Percentiles rank a stretch among this genome's conserved stretches.
These are phyloP conservation scores for Pseudolycoriella hygida DNA, from an alignment of 2,888 invertebrate species.

Conservation along the genomic window DNA sequence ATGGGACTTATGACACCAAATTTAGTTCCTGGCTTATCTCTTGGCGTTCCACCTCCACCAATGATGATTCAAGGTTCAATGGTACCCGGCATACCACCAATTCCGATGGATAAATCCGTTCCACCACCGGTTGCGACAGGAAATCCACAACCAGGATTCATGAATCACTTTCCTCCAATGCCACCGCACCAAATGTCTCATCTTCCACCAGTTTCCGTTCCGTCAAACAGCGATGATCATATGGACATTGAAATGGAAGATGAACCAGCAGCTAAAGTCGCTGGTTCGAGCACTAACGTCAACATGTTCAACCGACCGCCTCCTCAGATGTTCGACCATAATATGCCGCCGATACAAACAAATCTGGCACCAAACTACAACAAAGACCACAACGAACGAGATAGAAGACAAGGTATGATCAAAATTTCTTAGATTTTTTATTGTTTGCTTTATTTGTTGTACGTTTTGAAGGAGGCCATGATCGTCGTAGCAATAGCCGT, in stretches of 20 bases:
- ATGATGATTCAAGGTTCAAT: slow-evolving; percentile 25
- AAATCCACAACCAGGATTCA: not conserved
- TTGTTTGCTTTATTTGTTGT: no score
- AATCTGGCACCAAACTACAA: slow-evolving; percentile 15
- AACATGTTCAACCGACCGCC: slow-evolving; percentile 30
- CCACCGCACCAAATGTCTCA: slow-evolving; percentile 3
- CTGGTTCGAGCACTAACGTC: slow-evolving; percentile 2
- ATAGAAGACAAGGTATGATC: slow-evolving; percentile 12
- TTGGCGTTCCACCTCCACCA: slow-evolving; percentile 25
- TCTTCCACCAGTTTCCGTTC: slow-evolving; percentile 17
- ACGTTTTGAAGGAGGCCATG: no score
- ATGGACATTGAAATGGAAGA: slow-evolving; percentile 66
- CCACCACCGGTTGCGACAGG: slow-evolving; percentile 13
- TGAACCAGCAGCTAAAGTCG: slow-evolving; percentile 27
- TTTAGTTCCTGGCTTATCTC: slow-evolving; percentile 17
- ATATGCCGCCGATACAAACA: slow-evolving; percentile 17
- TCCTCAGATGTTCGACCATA: slow-evolving; percentile 16
- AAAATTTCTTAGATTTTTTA: no score
- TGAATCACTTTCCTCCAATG: slow-evolving; percentile 6
- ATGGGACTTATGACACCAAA: slow-evolving; percentile 21
- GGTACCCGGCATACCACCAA: slow-evolving; percentile 29
- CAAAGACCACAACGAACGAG: slow-evolving; percentile 12
- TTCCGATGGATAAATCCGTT: slow-evolving; percentile 20
- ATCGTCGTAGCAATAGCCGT: slow-evolving; percentile 12
- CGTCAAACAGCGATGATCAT: slow-evolving; percentile 39